Conservation (phyloP, 2,888 invertebrate species). For the Metalampra italica region DNA sequence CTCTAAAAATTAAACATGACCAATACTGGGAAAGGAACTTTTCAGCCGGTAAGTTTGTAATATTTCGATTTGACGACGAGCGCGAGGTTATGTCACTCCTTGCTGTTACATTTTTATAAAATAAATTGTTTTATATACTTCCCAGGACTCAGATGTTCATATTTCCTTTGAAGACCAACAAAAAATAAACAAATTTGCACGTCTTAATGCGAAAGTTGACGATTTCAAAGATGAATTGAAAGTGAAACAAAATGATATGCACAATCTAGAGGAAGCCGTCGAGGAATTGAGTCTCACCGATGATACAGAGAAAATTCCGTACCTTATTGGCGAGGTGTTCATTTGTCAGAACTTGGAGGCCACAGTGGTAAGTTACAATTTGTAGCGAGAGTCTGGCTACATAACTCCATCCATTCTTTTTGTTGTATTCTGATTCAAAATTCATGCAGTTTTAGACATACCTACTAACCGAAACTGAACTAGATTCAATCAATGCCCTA, state of each 20-base stretch:
- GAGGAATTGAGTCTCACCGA: conserved; percentile 91
- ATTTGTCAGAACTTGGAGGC: conserved; percentile 87
- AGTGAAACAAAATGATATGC: conserved; percentile 91
- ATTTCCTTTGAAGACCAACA: conserved; percentile 98
- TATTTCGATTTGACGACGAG: not conserved
- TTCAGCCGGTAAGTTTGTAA: conserved; percentile 82
- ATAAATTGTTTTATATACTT: conserved; percentile 16
- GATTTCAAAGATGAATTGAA: conserved; percentile 93
- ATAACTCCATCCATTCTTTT: no score
- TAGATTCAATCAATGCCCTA: no score
- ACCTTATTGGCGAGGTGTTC: conserved; percentile 93
- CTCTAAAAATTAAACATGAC: conserved; percentile 35
- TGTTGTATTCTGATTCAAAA: no score
- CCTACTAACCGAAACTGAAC: no score
- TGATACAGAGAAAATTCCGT: conserved; percentile 87
- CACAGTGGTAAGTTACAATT: conserved; percentile 79
- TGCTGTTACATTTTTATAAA: conserved; percentile 8
- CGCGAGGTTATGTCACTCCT: conserved; percentile 1
- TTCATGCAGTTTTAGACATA: no score
- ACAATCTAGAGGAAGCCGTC: conserved; percentile 94
- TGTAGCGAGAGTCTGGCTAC: not conserved
- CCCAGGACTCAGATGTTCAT: conserved; percentile 92
- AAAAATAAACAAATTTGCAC: conserved; percentile 97
- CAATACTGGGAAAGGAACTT: conserved; percentile 80
- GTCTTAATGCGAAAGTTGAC: conserved; percentile 94